phyloP scores from a whole-genome alignment of 2,888 invertebrate species.

The Muschampia staudingeri region DNA sequence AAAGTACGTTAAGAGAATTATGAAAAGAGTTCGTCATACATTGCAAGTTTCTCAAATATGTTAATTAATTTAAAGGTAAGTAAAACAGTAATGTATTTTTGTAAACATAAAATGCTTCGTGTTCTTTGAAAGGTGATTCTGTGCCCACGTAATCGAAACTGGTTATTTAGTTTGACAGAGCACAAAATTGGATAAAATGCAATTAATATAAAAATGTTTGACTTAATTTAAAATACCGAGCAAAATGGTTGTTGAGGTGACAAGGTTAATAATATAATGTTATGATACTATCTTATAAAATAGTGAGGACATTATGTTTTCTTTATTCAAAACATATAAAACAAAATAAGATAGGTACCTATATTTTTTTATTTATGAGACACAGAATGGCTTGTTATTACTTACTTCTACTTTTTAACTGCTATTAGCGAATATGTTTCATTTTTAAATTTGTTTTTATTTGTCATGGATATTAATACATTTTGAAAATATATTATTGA shows the following conservation, averaged over 20 bases:
- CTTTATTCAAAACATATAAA: constrained; percentile 3
- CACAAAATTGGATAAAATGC: constrained; percentile 84
- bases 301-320: constrained; percentile 28
- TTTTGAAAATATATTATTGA: too few species aligned
- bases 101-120: not conserved
- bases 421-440: too few species aligned
- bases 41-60: not conserved
- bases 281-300: constrained; percentile 58
- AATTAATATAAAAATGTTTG: constrained; percentile 75
- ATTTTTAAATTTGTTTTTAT: too few species aligned
- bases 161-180: constrained; percentile 76
- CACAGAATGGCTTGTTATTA: not conserved
- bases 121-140: not conserved
- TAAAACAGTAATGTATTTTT: constrained; percentile 12
- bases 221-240: constrained; percentile 29
- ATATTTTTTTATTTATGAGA: constrained; percentile 5
- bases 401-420: not conserved
- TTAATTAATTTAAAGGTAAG: not conserved
- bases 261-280: constrained; percentile 70
- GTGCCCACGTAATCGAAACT: constrained; percentile 33
- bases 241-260: constrained; percentile 61
- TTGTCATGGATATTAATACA: too few species aligned
- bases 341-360: not conserved
- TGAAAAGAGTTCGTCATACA: constrained; percentile 10
- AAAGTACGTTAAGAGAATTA: constrained; percentile 1